Evolutionary conservation across 2,113 vertebrate species (phyloP), one percentile per base, ranked within the genome.

Genomic region (Antigone vipio): DNA sequence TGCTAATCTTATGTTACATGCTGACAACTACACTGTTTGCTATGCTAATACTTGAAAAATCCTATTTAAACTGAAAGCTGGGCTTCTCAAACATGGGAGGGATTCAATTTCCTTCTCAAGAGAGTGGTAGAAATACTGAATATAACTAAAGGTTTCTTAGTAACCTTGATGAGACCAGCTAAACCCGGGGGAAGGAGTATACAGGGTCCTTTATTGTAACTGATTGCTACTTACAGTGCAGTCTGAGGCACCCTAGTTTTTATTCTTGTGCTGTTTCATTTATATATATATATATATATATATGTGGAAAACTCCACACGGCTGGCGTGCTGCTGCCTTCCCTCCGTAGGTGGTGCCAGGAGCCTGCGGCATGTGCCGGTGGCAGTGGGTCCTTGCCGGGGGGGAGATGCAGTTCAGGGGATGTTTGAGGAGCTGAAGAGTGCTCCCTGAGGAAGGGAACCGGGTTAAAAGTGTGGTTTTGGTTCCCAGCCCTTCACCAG

Each of bases 1-100:
- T 77, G 83, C 86, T 89, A 87, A 84, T 96, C 84, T 87, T 78
- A 30, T 9, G 47, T 80, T 58, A 32, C 50, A 42, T 77, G 84
- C 84, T 84, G 80, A 84, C 80, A 89, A 34, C 60, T 87, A 59
- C 2, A 5, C 87, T 95, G 76, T 84, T 93, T 95, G 91, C 89
- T 92, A 92, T 94, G 91, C 83, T 94, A 95, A 92, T 92, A 27
- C 77, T 87, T 87, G 56, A 91, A 87, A 92, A 96, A 95, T 96
- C 86, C 81, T 82, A 62, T 93, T 97, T 92, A 76, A 89, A 79
- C 53, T 50, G 49, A 79, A 95, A 89, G 71, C 66, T 62, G n/a
- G 32, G 42, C 60, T 92, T 83, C 72, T 84, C 59, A 69, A 38
- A 63, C 55, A 32, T 24, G 56, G 72, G 72, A 86, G 63, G 52